Evolutionary conservation across 2,113 vertebrate species (phyloP).

Genomic region (Spea bombifrons): DNA sequence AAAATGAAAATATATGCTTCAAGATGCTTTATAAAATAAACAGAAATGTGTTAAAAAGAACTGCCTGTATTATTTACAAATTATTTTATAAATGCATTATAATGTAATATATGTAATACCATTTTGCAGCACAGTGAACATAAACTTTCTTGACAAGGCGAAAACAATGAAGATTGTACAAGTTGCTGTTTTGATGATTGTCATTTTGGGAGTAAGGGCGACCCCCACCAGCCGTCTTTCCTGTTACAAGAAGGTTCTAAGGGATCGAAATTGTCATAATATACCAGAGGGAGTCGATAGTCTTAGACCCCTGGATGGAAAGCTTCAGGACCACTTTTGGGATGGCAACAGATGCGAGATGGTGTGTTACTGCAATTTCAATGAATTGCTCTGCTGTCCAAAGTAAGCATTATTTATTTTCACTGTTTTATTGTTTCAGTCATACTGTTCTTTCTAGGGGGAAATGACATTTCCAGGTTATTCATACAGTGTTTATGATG

Average conservation of each 20-base stretch:
- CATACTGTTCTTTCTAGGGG: not conserved
- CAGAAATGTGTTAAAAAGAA: too few relatives aligned
- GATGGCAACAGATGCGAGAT: conserved; percentile 68
- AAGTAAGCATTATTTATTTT: conserved; percentile 64
- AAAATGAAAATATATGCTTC: too few relatives aligned
- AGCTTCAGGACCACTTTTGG: conserved; percentile 71
- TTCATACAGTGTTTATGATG: conserved; percentile 4
- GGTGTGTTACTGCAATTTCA: conserved; percentile 75
- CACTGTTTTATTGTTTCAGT: not conserved
- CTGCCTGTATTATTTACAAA: too few relatives aligned
- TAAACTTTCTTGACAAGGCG: conserved; percentile 1
- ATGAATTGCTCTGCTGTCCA: conserved; percentile 77
- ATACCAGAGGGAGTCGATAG: conserved; percentile 54
- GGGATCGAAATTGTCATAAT: conserved; percentile 62
- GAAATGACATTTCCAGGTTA: conserved; percentile 13
- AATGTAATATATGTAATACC: too few relatives aligned
- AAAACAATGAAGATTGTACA: conserved; percentile 59
- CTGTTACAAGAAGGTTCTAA: conserved; percentile 69
- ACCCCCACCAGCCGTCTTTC: conserved; percentile 59
- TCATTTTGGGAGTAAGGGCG: conserved; percentile 48
- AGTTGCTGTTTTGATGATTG: conserved; percentile 55
- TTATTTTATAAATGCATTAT: too few relatives aligned
- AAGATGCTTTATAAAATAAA: too few relatives aligned
- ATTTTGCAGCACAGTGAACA: too few relatives aligned
- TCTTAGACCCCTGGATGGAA: conserved; percentile 54